A percentile compares a stretch with the other conserved stretches of the same genome.
These are phyloP conservation scores for Heterotis niloticus DNA, from an alignment of 2,113 vertebrate genomes.

Conservation along the genomic window DNA sequence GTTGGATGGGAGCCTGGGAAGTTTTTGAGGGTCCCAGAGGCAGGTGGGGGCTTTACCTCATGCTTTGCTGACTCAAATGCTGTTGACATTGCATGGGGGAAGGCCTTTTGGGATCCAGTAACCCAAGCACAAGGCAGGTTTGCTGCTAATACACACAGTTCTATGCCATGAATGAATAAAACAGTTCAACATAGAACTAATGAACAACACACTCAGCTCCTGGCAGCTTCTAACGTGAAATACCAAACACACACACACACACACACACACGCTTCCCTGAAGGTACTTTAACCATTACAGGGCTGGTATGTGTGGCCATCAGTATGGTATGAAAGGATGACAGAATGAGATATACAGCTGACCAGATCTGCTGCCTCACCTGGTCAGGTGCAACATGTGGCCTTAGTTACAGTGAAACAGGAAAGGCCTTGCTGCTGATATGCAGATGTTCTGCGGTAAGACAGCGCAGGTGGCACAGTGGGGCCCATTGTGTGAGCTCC, in stretches of 20 bases:
- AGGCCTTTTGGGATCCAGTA: not conserved
- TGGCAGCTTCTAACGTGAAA: not conserved
- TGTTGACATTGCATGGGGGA: not conserved
- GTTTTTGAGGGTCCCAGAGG: too few species aligned
- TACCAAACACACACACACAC: not conserved
- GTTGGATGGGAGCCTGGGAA: too few species aligned
- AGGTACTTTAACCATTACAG: conserved; percentile 14
- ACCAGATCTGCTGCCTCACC: not conserved
- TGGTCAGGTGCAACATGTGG: not conserved
- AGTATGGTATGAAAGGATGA: not conserved
- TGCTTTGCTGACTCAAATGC: not conserved
- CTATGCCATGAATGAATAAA: too few species aligned
- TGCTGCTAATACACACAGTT: too few species aligned
- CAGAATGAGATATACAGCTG: not conserved
- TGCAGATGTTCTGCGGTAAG: not conserved
- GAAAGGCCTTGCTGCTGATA: not conserved
- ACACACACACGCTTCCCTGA: not conserved
- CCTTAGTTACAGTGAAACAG: not conserved
- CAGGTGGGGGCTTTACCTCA: not conserved
- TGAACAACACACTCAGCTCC: too few species aligned
- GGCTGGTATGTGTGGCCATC: conserved; percentile 1
- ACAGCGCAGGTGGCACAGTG: conserved; percentile 5
- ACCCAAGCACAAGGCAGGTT: too few species aligned
- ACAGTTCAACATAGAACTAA: too few species aligned
- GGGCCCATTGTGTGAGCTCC: not conserved